Evolutionary conservation across 2,113 vertebrate genomes (phyloP).

Genomic region (Sorex fumeus): DNA sequence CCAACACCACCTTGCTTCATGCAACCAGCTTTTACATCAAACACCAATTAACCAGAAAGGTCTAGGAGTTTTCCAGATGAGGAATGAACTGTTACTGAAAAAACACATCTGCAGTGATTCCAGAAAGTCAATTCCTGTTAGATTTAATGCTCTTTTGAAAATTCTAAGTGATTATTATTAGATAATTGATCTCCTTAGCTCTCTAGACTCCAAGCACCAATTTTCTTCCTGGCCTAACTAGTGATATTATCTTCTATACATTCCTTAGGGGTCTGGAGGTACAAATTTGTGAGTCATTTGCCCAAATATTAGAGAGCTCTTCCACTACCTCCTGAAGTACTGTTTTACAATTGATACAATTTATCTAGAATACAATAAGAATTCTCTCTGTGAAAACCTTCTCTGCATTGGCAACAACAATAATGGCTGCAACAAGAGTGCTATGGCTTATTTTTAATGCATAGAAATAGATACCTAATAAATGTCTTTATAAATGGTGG

Average conservation of each 20-base stretch:
- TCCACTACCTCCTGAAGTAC: too few relatives aligned
- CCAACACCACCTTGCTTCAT: neutral
- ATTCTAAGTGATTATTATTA: too few relatives aligned
- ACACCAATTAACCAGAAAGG: neutral
- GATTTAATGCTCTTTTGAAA: too few relatives aligned
- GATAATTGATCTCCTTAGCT: too few relatives aligned
- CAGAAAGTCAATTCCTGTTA: too few relatives aligned
- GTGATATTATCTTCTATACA: neutral
- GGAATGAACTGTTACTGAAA: too few relatives aligned
- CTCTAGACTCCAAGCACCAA: slow-evolving; percentile 45
- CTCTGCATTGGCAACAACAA: neutral
- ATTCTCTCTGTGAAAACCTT: neutral
- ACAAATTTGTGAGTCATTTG: neutral
- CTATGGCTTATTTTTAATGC: neutral
- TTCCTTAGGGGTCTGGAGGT: neutral
- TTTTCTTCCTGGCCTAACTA: neutral
- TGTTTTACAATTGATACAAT: too few relatives aligned
- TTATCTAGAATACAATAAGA: neutral
- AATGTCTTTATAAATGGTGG: neutral
- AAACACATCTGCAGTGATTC: too few relatives aligned
- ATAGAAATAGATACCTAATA: neutral
- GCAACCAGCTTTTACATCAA: neutral
- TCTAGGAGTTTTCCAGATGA: too few relatives aligned
- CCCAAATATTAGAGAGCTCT: neutral
- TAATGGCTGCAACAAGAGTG: neutral